A percentile compares a stretch with the other conserved stretches of the same genome.
phyloP scores from a whole-genome alignment of 2,797 vertebrate genomes.

The Gambusia yucatana region DNA sequence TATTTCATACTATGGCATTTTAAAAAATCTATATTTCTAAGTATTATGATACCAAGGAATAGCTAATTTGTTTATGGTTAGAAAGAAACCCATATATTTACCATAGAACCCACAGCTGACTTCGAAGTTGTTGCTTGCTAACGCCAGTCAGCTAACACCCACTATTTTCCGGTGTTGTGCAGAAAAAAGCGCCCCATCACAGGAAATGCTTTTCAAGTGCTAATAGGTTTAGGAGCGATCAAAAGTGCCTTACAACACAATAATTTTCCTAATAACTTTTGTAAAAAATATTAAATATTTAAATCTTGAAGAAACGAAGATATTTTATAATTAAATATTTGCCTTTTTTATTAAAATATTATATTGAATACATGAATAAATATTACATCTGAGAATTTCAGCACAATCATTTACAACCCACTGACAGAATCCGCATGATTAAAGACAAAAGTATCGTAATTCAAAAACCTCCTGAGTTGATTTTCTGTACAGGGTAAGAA shows the following conservation, averaged over 20 bases:
- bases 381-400: background rate
- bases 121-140: slow-evolving; percentile 69
- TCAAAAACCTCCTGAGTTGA: background rate
- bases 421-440: background rate
- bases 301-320: too few species aligned
- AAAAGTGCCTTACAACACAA: background rate
- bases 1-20: background rate
- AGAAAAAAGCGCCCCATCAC: background rate
- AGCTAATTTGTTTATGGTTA: rapidly evolving
- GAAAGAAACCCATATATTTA: slow-evolving; percentile 54
- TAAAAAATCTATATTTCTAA: rapidly evolving
- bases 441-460: background rate
- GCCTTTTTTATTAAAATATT: too few species aligned
- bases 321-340: too few species aligned
- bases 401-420: background rate
- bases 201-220: background rate
- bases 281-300: background rate
- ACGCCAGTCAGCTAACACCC: slow-evolving; percentile 78
- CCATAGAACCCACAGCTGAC: slow-evolving; percentile 85
- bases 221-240: background rate
- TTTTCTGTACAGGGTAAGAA: background rate
- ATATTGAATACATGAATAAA: too few species aligned
- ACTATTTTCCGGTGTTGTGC: slow-evolving; percentile 74
- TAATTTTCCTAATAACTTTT: background rate
- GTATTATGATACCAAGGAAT: rapidly evolving